These are phyloP conservation scores for Lasioglossum lativentre DNA, from an alignment of 2,888 invertebrate species.

Conservation along the genomic window DNA sequence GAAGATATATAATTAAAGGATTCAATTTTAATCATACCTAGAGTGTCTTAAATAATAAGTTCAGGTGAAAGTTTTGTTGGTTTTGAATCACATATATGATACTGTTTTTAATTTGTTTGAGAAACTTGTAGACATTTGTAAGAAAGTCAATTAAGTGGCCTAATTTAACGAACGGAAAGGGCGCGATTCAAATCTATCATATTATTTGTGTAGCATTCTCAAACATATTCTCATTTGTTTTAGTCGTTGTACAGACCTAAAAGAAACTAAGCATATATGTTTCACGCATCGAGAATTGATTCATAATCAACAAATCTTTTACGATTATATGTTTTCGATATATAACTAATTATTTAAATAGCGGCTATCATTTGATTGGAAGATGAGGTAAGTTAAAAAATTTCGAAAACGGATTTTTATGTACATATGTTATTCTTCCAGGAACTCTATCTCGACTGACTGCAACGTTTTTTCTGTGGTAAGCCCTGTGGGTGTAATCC, in stretches of 20 bases:
- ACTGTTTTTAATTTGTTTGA: neutral
- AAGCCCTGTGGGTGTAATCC: constrained; percentile 30
- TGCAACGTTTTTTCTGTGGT: constrained; percentile 47
- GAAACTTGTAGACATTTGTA: neutral
- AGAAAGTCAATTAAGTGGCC: neutral
- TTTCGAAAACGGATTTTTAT: constrained; percentile 44
- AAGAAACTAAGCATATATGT: neutral
- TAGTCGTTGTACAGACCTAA: neutral
- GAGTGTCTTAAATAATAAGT: constrained; percentile 10
- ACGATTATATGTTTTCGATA: constrained; percentile 6
- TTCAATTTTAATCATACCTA: neutral
- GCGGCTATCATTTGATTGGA: constrained; percentile 29
- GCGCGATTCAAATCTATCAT: too few relatives aligned
- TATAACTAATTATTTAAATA: constrained; percentile 44
- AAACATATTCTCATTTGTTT: neutral
- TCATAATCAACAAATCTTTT: neutral
- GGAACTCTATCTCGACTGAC: constrained; percentile 43
- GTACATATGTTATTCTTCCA: constrained; percentile 59
- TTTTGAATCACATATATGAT: neutral
- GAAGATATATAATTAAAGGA: constrained; percentile 17
- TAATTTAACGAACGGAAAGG: too few relatives aligned
- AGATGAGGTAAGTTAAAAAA: constrained; percentile 53
- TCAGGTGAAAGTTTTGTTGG: neutral
- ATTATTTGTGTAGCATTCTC: too few relatives aligned
- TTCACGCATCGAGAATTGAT: neutral